These are phyloP conservation scores for Agrenia bidenticulata DNA, from an alignment of 2,888 invertebrate species.

Conservation along the genomic window DNA sequence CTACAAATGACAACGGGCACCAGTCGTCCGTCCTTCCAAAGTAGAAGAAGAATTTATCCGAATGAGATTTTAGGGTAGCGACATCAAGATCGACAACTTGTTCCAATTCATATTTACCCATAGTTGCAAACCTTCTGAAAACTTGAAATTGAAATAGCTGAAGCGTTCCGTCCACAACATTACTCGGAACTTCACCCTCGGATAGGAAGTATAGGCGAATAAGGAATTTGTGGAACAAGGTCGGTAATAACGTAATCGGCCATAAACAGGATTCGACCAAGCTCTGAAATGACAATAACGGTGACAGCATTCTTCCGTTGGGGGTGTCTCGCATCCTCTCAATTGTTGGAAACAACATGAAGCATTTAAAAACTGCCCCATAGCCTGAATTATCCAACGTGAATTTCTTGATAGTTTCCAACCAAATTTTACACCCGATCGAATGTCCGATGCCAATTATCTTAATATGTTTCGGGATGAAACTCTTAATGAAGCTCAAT, in stretches of 20 bases:
- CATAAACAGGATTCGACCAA: conserved; percentile 24
- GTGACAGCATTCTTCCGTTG: conserved; percentile 72
- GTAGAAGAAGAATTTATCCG: conserved; percentile 71
- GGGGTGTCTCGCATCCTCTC: conserved; percentile 76
- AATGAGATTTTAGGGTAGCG: conserved; percentile 62
- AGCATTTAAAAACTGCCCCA: conserved; percentile 62
- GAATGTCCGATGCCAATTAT: conserved; percentile 87
- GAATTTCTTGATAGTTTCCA: conserved; percentile 66
- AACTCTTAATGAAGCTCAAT: conserved; percentile 71
- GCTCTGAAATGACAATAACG: conserved; percentile 59
- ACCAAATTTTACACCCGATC: conserved; percentile 80
- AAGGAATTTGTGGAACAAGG: conserved; percentile 24
- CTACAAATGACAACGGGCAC: conserved; percentile 74
- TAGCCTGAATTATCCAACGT: background rate
- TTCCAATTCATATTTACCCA: conserved; percentile 46
- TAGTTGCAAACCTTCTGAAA: conserved; percentile 19
- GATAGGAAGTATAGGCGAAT: conserved; percentile 30
- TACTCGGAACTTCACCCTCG: conserved; percentile 18
- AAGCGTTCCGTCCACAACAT: conserved; percentile 29
- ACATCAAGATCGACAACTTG: conserved; percentile 67
- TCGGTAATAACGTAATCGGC: conserved; percentile 30
- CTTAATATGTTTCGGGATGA: conserved; percentile 70
- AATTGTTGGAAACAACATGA: conserved; percentile 82
- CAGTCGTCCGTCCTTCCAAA: conserved; percentile 80
- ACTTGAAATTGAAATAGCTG: conserved; percentile 36